Percentiles rank a stretch among this genome's conserved stretches.
phyloP scores from a whole-genome alignment of 2,797 vertebrate genomes.

The Eutrigla gurnardus region DNA sequence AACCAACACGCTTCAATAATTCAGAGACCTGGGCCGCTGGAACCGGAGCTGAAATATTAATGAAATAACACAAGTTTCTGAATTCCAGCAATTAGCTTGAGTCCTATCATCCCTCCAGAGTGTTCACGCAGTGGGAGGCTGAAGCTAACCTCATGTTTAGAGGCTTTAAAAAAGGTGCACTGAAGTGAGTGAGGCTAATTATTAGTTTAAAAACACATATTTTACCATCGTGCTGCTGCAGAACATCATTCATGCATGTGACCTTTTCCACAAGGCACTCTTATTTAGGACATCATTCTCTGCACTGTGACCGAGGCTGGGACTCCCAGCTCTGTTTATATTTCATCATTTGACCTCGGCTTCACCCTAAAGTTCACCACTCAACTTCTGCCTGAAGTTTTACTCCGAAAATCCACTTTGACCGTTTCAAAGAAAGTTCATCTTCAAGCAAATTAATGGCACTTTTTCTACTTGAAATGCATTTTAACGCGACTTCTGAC shows the following conservation, averaged over 20 bases:
- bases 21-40: conserved; percentile 65
- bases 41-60: conserved; percentile 78
- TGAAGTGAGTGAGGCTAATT: conserved; percentile 2
- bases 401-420: not conserved
- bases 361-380: not conserved
- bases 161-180: conserved; percentile 16
- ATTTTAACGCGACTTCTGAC: not conserved
- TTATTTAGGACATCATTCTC: too few species aligned
- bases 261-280: not conserved
- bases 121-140: conserved; percentile 18
- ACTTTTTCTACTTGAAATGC: not conserved
- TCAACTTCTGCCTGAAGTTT: not conserved
- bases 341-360: not conserved
- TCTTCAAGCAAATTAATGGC: not conserved
- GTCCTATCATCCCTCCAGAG: conserved; percentile 49
- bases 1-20: conserved; percentile 74
- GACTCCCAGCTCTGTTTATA: not conserved
- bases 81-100: conserved; percentile 73
- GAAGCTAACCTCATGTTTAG: conserved; percentile 26
- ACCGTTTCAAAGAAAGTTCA: not conserved
- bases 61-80: conserved; percentile 73
- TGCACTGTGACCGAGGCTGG: not conserved
- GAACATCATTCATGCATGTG: not conserved
- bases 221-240: not conserved
- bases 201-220: not conserved